Conservation (phyloP, 2,113 vertebrate genomes). For the Odobenus rosmarus region DNA sequence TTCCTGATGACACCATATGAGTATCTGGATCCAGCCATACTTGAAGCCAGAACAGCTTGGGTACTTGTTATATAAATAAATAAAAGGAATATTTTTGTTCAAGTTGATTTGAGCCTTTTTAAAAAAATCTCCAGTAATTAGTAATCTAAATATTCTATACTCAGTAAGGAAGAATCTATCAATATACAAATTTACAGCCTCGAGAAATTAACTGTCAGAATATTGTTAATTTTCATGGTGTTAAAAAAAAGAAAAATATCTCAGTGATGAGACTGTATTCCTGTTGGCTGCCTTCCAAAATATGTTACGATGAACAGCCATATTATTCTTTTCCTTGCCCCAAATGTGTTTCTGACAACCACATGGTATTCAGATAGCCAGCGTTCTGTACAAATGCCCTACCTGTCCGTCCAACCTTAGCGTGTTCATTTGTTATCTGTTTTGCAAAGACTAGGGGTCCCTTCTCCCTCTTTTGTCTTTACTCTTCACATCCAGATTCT, state of each 20-base stretch:
- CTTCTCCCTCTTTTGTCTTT: slow-evolving; percentile 20
- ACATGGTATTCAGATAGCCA: slow-evolving; percentile 19
- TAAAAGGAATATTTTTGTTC: neutral
- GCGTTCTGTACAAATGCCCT: neutral
- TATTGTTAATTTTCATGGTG: neutral
- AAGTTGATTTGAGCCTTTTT: neutral
- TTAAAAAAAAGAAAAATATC: slow-evolving; percentile 26
- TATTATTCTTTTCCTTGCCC: slow-evolving; percentile 33
- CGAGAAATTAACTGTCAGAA: neutral
- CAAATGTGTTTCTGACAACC: slow-evolving; percentile 59
- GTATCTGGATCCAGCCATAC: neutral
- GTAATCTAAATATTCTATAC: neutral
- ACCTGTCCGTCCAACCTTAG: neutral
- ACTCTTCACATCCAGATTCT: neutral
- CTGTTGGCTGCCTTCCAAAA: slow-evolving; percentile 42
- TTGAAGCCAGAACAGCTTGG: neutral
- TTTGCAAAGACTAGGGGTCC: slow-evolving; percentile 16
- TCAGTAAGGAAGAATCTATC: neutral
- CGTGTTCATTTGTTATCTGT: neutral
- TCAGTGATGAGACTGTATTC: neutral
- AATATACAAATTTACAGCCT: neutral
- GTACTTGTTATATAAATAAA: neutral
- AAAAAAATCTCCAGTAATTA: neutral
- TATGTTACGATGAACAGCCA: slow-evolving; percentile 46
- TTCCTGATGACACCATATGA: neutral